phyloP scores from a whole-genome alignment of 2,888 invertebrate genomes.

The Sarcophaga caerulescens region DNA sequence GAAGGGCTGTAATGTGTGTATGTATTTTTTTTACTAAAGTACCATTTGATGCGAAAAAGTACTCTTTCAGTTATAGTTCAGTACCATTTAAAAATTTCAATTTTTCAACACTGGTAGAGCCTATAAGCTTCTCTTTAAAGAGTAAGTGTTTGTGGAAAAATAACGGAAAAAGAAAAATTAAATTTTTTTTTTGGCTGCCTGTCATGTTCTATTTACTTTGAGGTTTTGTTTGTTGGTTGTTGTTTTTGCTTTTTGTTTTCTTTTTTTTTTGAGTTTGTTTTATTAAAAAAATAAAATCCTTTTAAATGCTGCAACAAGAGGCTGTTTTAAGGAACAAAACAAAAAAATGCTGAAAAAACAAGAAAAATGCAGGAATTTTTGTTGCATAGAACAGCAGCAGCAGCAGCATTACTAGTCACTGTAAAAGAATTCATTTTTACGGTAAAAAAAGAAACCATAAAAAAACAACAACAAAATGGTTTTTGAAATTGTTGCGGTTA shows the following conservation, averaged over 20 bases:
- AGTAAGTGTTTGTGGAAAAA: slow-evolving; percentile 3
- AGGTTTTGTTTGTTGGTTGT: slow-evolving; percentile 31
- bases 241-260: too few species aligned
- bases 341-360: neutral
- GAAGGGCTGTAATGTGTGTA: too few species aligned
- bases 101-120: too few species aligned
- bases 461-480: slow-evolving; percentile 35
- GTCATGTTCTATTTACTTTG: slow-evolving; percentile 41
- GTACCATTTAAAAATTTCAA: too few species aligned
- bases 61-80: too few species aligned
- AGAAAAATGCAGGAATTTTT: too few species aligned
- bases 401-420: too few species aligned
- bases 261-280: neutral
- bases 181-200: slow-evolving; percentile 23
- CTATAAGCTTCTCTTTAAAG: neutral
- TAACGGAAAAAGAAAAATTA: neutral
- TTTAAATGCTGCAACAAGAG: slow-evolving; percentile 16
- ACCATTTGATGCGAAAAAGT: too few species aligned
- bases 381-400: too few species aligned
- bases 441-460: neutral
- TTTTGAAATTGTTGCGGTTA: slow-evolving; percentile 59
- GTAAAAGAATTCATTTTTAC: neutral
- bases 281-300: slow-evolving; percentile 30
- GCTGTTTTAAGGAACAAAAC: neutral
- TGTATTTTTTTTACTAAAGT: too few species aligned